Evolutionary conservation across 1,140 invertebrate species (phyloP), one percentile per base, ranked within the genome.

Genomic region (Drosophila neocordata): DNA sequence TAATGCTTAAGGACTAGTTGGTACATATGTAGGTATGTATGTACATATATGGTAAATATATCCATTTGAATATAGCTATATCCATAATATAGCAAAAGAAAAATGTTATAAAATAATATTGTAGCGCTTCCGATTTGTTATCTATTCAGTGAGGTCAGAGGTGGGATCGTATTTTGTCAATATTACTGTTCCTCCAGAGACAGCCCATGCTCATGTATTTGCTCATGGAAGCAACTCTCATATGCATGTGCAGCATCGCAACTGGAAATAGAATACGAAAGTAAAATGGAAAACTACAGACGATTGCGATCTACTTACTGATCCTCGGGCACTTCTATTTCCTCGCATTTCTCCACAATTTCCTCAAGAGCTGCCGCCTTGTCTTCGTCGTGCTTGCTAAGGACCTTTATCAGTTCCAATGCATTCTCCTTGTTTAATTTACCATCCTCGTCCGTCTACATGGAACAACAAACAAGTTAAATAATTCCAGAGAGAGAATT

Each of bases 381-480:
- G 0, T 73, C 73, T 0, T 65, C 84, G 24, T 77, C 75, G 5
- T 65, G 55, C 41, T 90, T 75, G 59, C 62, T 66, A 11, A 78
- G 57, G 0, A 24, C 20, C 52, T 90, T 73, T 5, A 82, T 51
- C 75, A 90, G 15, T 11, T 68, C 65, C 12, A 83, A 0, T 9
- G 84, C 79, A 20, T 73, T 72, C 12, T 85, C 75, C 60, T 77
- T 80, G 59, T 24, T 77, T 57, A 89, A 53, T 38, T 90, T 90
- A 22, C 89, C 89, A 12, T 65, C 55, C 6, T 78, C 81, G 58
- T 89, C 74, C 73, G 89, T 75, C 89, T 90, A 34, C 5, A 34
- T 35, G n/a, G 8, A 34, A 5, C 11, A 24, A 2, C 22, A 31
- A 31, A 31, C 2, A 31, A 31, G 4, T 6, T 6, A 31, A 3